Evolutionary conservation across 92 coral and sea anemone species (phyloP).

Genomic region (Virgularia gustaviana): DNA sequence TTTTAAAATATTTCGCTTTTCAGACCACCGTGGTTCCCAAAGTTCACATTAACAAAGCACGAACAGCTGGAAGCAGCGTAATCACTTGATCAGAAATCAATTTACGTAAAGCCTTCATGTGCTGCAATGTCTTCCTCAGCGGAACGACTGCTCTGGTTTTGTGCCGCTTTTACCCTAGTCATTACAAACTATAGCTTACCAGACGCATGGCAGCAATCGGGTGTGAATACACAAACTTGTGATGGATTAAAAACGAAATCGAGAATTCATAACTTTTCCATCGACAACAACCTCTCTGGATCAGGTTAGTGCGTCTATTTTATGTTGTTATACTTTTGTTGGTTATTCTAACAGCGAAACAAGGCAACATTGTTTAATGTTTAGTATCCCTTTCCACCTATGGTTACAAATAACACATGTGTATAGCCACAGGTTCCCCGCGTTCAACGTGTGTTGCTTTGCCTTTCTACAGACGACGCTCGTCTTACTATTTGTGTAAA

Average conservation of each 20-base stretch:
- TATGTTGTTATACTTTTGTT: too few species aligned
- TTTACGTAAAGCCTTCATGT: constrained; percentile 29
- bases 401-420: too few species aligned
- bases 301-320: too few species aligned
- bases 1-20: too few species aligned
- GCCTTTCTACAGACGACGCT: constrained; percentile 21
- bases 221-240: background rate
- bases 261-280: constrained; percentile 2
- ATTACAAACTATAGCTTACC: constrained; percentile 3
- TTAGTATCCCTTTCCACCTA: too few species aligned
- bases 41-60: background rate
- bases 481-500: constrained; percentile 20
- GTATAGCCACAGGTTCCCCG: too few species aligned
- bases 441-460: background rate
- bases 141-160: background rate
- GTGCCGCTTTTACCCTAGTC: constrained; percentile 1
- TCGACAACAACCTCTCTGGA: background rate
- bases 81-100: background rate
- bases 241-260: background rate
- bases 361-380: background rate
- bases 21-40: too few species aligned
- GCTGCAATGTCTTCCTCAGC: background rate
- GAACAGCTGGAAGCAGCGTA: constrained; percentile 7
- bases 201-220: background rate
- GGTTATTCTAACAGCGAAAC: background rate